Percentiles rank a stretch among this genome's conserved stretches.
Conservation (phyloP, 1,140 invertebrate genomes). For the Subanguina moxae region DNA sequence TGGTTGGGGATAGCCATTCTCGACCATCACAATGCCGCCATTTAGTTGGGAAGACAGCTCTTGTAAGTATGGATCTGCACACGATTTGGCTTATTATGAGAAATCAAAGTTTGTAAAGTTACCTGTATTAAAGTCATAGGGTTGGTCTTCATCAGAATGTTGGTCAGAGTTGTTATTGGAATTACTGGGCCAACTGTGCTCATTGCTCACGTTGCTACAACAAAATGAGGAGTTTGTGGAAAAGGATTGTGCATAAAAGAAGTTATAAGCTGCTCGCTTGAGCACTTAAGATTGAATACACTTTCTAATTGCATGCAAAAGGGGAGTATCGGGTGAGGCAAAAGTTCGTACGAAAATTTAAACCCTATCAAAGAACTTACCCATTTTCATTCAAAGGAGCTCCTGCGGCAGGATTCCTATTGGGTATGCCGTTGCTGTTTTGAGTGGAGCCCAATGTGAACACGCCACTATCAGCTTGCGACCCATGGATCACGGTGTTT, state of each 20-base stretch:
- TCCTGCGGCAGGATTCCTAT: not conserved
- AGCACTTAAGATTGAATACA: no score
- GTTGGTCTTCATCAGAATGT: not conserved
- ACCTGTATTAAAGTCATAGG: not conserved
- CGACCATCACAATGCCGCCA: not conserved
- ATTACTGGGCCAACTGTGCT: slow-evolving; percentile 1
- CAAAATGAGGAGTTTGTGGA: no score
- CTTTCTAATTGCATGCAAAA: no score
- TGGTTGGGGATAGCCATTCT: not conserved
- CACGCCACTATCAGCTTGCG: slow-evolving; percentile 31
- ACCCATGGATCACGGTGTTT: slow-evolving; percentile 26
- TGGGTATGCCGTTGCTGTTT: not conserved
- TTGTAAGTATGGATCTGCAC: not conserved
- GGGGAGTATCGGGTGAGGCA: no score
- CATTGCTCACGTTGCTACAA: not conserved
- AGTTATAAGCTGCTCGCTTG: no score
- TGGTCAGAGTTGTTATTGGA: not conserved
- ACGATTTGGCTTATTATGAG: no score
- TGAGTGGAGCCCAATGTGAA: slow-evolving; percentile 25
- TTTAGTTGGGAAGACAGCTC: slow-evolving; percentile 2
- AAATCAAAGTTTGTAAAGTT: not conserved
- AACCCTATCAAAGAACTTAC: not conserved
- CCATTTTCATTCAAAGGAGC: not conserved
- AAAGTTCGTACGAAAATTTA: no score
- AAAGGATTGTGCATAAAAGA: no score